A percentile compares a stretch with the other conserved stretches of the same genome.
Conservation (phyloP, 2,888 invertebrate species). For the Stenoptilia bipunctidactyla region DNA sequence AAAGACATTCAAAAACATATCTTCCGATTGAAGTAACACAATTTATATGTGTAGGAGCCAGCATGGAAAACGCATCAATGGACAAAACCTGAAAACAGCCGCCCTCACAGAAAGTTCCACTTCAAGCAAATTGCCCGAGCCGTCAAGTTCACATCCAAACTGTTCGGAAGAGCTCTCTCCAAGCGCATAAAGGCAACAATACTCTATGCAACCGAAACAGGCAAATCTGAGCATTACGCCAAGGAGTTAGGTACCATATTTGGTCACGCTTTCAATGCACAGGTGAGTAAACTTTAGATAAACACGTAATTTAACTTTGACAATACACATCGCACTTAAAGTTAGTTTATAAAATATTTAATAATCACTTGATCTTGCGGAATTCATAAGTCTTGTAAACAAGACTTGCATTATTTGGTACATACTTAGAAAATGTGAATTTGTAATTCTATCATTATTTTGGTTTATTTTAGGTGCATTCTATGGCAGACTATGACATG, state of each 20-base stretch:
- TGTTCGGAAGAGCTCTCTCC: constrained; percentile 93
- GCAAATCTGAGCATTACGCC: constrained; percentile 94
- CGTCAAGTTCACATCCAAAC: constrained; percentile 95
- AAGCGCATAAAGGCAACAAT: constrained; percentile 95
- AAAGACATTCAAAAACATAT: not conserved
- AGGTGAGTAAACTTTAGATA: constrained; percentile 63
- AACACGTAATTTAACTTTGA: constrained; percentile 1
- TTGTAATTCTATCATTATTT: no score
- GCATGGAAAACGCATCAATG: constrained; percentile 94
- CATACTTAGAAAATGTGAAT: no score
- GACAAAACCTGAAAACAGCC: constrained; percentile 75
- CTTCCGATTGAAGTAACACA: not conserved
- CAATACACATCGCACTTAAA: no score
- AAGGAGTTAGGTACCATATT: constrained; percentile 90
- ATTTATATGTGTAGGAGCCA: constrained; percentile 72
- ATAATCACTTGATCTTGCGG: not conserved
- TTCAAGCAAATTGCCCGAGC: constrained; percentile 96
- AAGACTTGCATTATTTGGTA: not conserved
- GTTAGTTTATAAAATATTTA: not conserved
- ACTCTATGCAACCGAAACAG: constrained; percentile 94
- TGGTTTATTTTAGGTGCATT: constrained; percentile 76
- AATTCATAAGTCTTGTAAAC: not conserved
- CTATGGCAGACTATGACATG: constrained; percentile 95
- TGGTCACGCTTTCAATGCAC: constrained; percentile 94
- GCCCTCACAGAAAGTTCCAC: constrained; percentile 87